Base-by-base conservation (phyloP, 23 tunicate genomes). In the Halocynthia aurantium region DNA sequence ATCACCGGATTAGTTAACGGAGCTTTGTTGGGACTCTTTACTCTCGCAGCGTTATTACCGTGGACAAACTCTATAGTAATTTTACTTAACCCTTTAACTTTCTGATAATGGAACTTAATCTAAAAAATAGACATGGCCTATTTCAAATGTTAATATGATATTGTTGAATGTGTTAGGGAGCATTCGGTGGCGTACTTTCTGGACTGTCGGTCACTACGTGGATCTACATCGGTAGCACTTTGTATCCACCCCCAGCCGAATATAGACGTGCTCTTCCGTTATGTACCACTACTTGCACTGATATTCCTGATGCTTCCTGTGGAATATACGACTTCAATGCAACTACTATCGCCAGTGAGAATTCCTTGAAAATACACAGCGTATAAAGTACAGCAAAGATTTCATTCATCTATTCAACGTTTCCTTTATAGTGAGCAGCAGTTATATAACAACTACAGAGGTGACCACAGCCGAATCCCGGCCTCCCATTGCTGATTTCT, bases 401-500 rank as follows among this genome's bases (percentile, higher is more conserved):
- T 20, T 65, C 70, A 65, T 9, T 20, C 1, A 65, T 65, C 5
- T 11, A 11, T 20, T 20, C 6, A 5, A 65, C 70, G 9, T 65
- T 65, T 15, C 2, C 70, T 20, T 65, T 6, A 11, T 49, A 65
- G 70, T 15, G 19, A 40, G 49, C n/a, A 10, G 9, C 19, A 15
- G 22, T 15, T 40, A 65, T 20, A 65, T 49, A 65, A 65, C 55
- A n/a, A 15, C 78, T 54, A 10, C 63, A n/a, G 62, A 31, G 12
- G 12, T 49, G 40, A 67, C 17, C 22, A 67, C 72, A 13, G 5
- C 72, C 12, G 49, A 53, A 13, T 62, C 2, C 9, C 78, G 62
- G 6, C 89, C 84, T 7, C 83, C 83, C 0, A 80, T 86, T n/a
- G 91, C 91, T 20, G 77, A 86, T 8, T 52, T 84, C 53, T 84